Percentiles rank a stretch among this genome's conserved stretches.
Evolutionary conservation across 2,797 vertebrate genomes (phyloP).

Genomic region (Protonibea diacanthus): DNA sequence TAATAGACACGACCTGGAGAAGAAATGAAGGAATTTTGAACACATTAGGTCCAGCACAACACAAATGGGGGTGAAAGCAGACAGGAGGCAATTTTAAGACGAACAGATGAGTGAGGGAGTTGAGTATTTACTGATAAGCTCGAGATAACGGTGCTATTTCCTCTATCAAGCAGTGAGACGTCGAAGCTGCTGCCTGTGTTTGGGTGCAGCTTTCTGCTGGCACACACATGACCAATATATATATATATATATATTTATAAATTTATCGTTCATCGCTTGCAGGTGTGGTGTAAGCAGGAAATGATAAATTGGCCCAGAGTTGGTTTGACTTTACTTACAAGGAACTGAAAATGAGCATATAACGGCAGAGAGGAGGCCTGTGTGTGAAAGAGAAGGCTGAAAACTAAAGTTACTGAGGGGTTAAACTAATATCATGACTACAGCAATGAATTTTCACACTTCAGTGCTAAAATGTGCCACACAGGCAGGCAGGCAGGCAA

Average conservation of each 20-base stretch:
- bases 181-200: neutral
- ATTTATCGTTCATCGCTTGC: neutral
- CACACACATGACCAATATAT: too few species aligned
- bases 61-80: neutral
- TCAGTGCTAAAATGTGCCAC: slow-evolving; percentile 47
- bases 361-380: neutral
- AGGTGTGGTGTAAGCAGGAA: slow-evolving; percentile 22
- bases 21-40: neutral
- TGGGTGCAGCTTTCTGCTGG: neutral
- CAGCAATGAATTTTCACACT: slow-evolving; percentile 53
- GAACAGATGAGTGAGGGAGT: neutral
- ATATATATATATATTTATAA: too few species aligned
- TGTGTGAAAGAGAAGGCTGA: neutral
- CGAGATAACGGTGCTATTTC: slow-evolving; percentile 11
- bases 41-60: neutral
- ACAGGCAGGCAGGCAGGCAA: neutral
- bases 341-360: slow-evolving; percentile 52
- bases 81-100: slow-evolving; percentile 20
- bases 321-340: slow-evolving; percentile 15
- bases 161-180: neutral
- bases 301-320: neutral
- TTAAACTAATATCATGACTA: neutral
- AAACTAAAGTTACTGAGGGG: neutral
- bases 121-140: neutral
- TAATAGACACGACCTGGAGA: neutral